Evolutionary conservation across 2,888 invertebrate species (phyloP), one percentile per base, ranked within the genome.

Genomic region (Globia sparganii): DNA sequence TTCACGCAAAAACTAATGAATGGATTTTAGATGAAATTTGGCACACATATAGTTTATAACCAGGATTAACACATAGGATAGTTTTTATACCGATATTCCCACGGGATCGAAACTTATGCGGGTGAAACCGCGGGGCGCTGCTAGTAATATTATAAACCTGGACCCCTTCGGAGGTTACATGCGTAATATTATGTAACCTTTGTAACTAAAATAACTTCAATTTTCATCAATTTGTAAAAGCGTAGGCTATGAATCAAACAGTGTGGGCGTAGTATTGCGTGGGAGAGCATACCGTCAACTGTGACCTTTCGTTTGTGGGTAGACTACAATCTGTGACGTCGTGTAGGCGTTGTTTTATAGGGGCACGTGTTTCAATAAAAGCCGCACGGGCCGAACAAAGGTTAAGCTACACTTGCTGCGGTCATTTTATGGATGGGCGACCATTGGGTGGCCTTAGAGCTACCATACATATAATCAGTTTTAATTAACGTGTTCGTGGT

Each of bases 291-390:
- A 3, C 3, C 43, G 46, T 53, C 28, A 40, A 31, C 66, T 28
- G 18, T 68, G 25, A 68, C 77, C 77, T 77, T 75, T 61, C 21
- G 46, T 11, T 4, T 28, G 49, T 77, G 28, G 43, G 18, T 11
- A 37, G 34, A 9, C 15, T 11, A 31, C 6, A 53, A 34, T 25
- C 9, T n/a, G 13, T n/a, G 31, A 40, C 49, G 74, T 49, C 49
- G 59, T n/a, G n/a, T 49, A 37, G 40, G 74, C 59, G 37, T 15
- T 21, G 0, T 59, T 31, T 5, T 9, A 37, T 31, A 34, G n/a
- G 8, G 34, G 8, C 5, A 6, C 1, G 4, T 56, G 37, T 6
- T 37, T 13, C 8, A 15, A 43, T 13, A 58, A 28, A n/a, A 15
- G 58, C 28, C 11, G 4, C 0, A 3, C 25, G 3, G 25, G 25